These are phyloP conservation scores for Andrena marginata DNA, from an alignment of 2,888 invertebrate species.

Conservation along the genomic window DNA sequence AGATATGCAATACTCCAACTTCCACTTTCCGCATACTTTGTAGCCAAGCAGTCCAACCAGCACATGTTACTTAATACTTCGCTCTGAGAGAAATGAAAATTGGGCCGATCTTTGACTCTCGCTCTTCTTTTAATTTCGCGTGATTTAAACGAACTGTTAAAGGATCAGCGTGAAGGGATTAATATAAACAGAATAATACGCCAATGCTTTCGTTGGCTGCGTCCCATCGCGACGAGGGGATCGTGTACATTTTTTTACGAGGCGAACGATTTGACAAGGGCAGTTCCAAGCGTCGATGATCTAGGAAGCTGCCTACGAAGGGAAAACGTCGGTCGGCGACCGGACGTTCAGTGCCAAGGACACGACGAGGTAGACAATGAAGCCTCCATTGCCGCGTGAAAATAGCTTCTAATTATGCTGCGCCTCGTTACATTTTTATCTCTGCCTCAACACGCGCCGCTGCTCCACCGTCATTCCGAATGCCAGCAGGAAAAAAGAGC, in stretches of 20 bases:
- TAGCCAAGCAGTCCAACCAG: too few relatives aligned
- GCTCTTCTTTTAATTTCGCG: too few relatives aligned
- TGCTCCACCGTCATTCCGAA: constrained; percentile 19
- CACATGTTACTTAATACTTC: too few relatives aligned
- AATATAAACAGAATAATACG: too few relatives aligned
- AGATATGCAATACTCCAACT: too few relatives aligned
- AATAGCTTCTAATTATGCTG: constrained; percentile 66
- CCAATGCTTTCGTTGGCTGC: background rate
- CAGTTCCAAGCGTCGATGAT: constrained; percentile 53
- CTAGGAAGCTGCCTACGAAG: constrained; percentile 57
- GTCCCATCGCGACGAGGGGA: background rate
- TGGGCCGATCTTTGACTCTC: too few relatives aligned
- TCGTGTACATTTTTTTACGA: constrained; percentile 9
- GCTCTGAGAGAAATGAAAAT: too few relatives aligned
- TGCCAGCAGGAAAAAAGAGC: constrained; percentile 38
- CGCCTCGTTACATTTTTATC: constrained; percentile 68
- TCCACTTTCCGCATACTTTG: too few relatives aligned
- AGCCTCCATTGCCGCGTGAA: constrained; percentile 54
- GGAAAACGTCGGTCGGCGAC: constrained; percentile 76
- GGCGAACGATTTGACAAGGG: constrained; percentile 1
- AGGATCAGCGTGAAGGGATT: too few relatives aligned
- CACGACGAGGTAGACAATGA: constrained; percentile 72
- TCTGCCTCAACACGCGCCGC: constrained; percentile 43
- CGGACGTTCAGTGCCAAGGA: constrained; percentile 81
- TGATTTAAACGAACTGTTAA: too few relatives aligned